Evolutionary conservation across 2,113 vertebrate genomes (phyloP), one percentile per base, ranked within the genome.

Genomic region (Plecotus auritus): DNA sequence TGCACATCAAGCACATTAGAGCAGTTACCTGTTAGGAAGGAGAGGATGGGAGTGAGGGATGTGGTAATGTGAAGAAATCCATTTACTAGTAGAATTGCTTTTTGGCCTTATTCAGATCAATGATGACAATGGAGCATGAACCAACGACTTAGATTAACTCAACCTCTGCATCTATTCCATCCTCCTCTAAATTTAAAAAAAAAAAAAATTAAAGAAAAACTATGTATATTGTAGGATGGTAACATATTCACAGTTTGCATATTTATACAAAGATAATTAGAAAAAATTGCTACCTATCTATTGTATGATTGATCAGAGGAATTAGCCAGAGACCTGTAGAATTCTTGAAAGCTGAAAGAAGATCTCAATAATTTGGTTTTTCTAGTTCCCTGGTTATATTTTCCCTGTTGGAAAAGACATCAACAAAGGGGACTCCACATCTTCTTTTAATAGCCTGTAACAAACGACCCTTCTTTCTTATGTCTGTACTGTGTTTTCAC

Each of bases 311-410:
- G 94, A 88, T 85, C 49, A 91, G 35, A 20, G 23, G 10, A 87
- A 95, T 86, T 88, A 85, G 12, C 14, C 37, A 92, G 35, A 70
- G n/a, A 82, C 51, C 59, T 74, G 16, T 70, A 94, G 42, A 66
- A 86, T 37, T 95, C 16, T 87, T 72, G 59, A 94, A n/a, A 51
- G 23, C 18, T 42, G 23, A 90, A 77, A 92, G 28, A 81, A 73
- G n/a, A 80, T 80, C 47, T 76, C 61, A 94, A 16, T 35, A 86
- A 91, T 77, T 96, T 66, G 92, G 12, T 12, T 81, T 83, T 87
- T 86, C 64, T 89, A 54, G 40, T 47, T 89, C 12, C 13, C 22
- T 85, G 42, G 59, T n/a, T 91, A 92, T 59, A 64, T 80, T 20
- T 20, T 96, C 14, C 12, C 32, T 81, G 10, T 61, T 28, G 23